Conservation (phyloP, 1,140 invertebrate genomes). For the Drosophila murphyi region DNA sequence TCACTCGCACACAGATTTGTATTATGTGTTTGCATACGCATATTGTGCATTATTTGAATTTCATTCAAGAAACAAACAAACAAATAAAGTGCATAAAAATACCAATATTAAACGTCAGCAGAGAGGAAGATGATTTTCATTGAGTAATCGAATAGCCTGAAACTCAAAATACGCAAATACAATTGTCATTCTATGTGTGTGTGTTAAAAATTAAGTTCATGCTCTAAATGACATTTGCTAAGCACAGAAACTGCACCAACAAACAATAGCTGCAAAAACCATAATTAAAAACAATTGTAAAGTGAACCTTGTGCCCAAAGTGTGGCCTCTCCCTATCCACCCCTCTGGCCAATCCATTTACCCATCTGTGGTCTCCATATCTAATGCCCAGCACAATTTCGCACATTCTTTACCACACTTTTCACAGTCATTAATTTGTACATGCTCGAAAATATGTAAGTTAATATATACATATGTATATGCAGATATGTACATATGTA, state of each 20-base stretch:
- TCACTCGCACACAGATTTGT: too few species aligned
- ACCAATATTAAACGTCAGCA: constrained; percentile 12
- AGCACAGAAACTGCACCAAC: constrained; percentile 14
- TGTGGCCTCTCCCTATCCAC: background rate
- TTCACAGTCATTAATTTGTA: constrained; percentile 60
- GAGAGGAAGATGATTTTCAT: constrained; percentile 1
- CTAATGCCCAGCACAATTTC: constrained; percentile 28
- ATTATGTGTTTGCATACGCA: constrained; percentile 3
- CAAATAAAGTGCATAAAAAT: constrained; percentile 6
- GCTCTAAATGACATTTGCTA: constrained; percentile 59
- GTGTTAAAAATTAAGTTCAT: constrained; percentile 51
- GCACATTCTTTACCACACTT: constrained; percentile 37
- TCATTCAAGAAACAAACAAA: constrained; percentile 46
- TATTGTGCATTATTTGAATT: constrained; percentile 59
- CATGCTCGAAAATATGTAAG: background rate
- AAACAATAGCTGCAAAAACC: constrained; percentile 28
- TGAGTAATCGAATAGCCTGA: constrained; percentile 5
- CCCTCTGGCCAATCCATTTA: background rate
- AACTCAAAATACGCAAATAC: background rate
- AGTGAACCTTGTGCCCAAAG: constrained; percentile 17
- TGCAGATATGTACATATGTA: background rate
- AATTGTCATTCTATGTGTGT: background rate
- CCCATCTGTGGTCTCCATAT: background rate
- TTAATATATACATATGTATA: constrained; percentile 10
- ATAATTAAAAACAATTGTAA: constrained; percentile 71